These are phyloP conservation scores for Megamerina dolium DNA, from an alignment of 2,888 invertebrate genomes.

Conservation along the genomic window DNA sequence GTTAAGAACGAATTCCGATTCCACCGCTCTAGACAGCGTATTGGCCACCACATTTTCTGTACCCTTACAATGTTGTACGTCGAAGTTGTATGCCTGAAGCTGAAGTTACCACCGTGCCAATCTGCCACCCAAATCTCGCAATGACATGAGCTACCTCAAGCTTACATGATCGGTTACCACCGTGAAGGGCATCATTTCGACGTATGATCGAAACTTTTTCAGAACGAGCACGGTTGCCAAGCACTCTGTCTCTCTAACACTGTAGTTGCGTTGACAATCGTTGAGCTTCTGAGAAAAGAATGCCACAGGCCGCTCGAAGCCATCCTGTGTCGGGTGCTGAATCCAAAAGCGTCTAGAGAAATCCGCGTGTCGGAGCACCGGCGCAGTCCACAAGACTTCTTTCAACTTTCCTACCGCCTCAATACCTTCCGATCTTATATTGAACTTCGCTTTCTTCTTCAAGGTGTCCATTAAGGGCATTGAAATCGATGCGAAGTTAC, in stretches of 20 bases:
- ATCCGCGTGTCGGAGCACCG: neutral
- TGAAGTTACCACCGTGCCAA: slow-evolving; percentile 25
- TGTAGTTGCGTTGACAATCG: no score
- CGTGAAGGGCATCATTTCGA: no score
- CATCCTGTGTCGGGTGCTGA: neutral
- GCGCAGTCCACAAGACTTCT: neutral
- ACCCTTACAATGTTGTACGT: slow-evolving; percentile 23
- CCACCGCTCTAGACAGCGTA: slow-evolving; percentile 20
- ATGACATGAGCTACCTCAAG: slow-evolving; percentile 26
- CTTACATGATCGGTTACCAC: slow-evolving; percentile 27
- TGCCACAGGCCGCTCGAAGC: neutral
- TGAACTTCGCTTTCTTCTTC: no score
- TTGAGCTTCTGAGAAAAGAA: slow-evolving; percentile 1
- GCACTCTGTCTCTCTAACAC: slow-evolving; percentile 11
- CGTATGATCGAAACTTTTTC: no score
- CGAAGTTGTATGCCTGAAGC: slow-evolving; percentile 23
- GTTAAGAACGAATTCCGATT: neutral
- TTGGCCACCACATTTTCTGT: slow-evolving; percentile 25
- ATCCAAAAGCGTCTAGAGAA: neutral
- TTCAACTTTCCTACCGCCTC: neutral
- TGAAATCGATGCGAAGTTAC: no score
- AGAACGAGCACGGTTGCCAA: no score
- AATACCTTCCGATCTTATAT: neutral
- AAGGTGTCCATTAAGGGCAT: no score
- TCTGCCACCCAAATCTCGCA: slow-evolving; percentile 26